Conservation (phyloP, 2,797 vertebrate species). For the Phrynocephalus forsythii region DNA sequence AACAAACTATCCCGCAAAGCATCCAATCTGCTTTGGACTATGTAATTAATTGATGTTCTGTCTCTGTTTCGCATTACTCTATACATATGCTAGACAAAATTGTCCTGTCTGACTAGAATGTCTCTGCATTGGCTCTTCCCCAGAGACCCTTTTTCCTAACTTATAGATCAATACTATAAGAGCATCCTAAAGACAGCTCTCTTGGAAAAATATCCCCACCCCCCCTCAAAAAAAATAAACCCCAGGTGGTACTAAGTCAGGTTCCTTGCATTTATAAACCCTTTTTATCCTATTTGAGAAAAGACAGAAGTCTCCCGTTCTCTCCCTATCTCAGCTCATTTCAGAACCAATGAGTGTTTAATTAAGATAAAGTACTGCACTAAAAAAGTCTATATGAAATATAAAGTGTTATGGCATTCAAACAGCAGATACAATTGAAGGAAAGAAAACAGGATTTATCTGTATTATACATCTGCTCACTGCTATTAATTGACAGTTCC, state of each 20-base stretch:
- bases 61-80: neutral
- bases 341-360: conserved; percentile 25
- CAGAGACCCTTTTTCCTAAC: neutral
- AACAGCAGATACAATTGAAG: conserved; percentile 2
- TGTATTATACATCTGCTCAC: neutral
- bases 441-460: neutral
- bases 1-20: too few relatives aligned
- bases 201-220: conserved; percentile 1
- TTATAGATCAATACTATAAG: neutral
- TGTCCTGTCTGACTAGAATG: neutral
- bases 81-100: neutral
- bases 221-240: neutral
- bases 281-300: neutral
- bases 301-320: neutral
- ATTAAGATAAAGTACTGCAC: conserved; percentile 27
- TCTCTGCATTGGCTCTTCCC: neutral
- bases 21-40: neutral
- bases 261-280: conserved; percentile 6
- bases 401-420: neutral
- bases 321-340: conserved; percentile 16
- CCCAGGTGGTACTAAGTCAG: neutral
- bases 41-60: neutral
- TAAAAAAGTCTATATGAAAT: neutral
- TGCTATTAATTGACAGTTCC: conserved; percentile 2
- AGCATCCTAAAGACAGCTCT: neutral